Conservation (phyloP, 2,113 vertebrate genomes). For the Eonycteris spelaea region DNA sequence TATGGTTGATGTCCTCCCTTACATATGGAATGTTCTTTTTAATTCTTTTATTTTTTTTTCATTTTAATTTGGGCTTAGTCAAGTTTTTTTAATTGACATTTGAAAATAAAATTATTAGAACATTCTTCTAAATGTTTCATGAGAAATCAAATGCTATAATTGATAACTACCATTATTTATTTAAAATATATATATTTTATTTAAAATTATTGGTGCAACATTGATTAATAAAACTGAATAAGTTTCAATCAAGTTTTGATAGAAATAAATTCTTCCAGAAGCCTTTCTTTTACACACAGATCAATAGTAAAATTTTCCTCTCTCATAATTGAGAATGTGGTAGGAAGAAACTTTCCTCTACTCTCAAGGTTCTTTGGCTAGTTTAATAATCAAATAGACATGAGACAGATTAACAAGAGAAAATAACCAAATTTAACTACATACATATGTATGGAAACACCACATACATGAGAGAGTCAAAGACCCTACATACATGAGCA, state of each 20-base stretch:
- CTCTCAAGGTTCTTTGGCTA: not conserved
- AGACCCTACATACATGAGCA: not conserved
- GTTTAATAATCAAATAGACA: not conserved
- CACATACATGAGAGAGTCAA: not conserved
- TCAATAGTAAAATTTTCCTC: not conserved
- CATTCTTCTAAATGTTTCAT: constrained; percentile 13
- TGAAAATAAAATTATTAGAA: not conserved
- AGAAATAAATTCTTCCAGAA: not conserved
- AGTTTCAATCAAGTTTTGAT: not conserved
- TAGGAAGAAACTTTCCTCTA: not conserved
- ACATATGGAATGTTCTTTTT: not conserved
- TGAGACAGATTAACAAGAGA: not conserved
- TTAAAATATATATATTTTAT: not conserved
- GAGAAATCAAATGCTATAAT: not conserved
- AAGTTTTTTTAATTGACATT: no score
- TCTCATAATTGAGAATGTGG: not conserved
- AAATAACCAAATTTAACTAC: not conserved
- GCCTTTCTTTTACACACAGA: not conserved
- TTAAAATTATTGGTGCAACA: no score
- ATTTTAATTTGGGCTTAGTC: not conserved
- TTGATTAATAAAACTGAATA: no score
- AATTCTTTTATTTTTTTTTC: not conserved
- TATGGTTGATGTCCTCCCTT: not conserved
- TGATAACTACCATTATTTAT: not conserved
- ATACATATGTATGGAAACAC: not conserved